phyloP scores from a whole-genome alignment of 2,888 invertebrate genomes.

The Zonitis immaculata region DNA sequence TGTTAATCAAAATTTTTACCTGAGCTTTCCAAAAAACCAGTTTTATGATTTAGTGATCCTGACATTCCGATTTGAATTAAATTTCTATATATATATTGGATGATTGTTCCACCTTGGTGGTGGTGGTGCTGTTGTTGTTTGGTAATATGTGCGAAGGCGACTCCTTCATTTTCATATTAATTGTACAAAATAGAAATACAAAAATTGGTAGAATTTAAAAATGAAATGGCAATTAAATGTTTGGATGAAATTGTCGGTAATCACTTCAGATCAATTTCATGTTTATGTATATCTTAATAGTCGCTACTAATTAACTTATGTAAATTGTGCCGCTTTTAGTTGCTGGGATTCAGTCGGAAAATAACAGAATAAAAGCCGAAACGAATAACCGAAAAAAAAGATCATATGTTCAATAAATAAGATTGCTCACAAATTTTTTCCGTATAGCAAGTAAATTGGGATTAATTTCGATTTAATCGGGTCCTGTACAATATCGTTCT shows the following conservation, averaged over 20 bases:
- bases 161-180: neutral
- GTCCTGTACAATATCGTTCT: neutral
- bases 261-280: neutral
- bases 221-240: too few species aligned
- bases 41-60: neutral
- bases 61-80: slow-evolving; percentile 2
- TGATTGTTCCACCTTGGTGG: slow-evolving; percentile 2
- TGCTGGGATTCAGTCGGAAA: neutral
- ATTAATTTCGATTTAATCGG: neutral
- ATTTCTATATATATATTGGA: neutral
- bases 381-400: neutral
- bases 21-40: neutral
- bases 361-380: neutral
- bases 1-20: slow-evolving; percentile 1
- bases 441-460: neutral
- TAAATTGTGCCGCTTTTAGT: slow-evolving; percentile 2
- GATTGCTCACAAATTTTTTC: neutral
- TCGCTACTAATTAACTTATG: slow-evolving; percentile 1
- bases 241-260: neutral
- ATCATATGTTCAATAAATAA: too few species aligned
- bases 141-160: too few species aligned
- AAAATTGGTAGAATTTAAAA: neutral
- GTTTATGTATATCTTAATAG: neutral
- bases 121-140: too few species aligned
- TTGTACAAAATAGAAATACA: neutral